These are phyloP conservation scores for Diabrotica virgifera DNA, from an alignment of 1,140 invertebrate genomes.

Conservation along the genomic window DNA sequence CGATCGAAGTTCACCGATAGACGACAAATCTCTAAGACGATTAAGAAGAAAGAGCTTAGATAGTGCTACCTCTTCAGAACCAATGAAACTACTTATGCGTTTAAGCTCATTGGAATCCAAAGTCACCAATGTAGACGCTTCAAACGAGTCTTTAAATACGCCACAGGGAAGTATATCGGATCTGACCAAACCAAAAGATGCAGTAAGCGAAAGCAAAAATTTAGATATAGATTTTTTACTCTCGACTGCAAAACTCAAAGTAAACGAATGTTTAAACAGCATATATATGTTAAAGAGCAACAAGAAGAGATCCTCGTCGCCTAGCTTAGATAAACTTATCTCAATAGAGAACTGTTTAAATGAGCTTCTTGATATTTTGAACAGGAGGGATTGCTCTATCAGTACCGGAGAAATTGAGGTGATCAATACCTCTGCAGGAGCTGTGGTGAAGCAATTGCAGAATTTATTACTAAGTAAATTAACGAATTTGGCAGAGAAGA, in stretches of 20 bases:
- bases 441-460: conserved; percentile 63
- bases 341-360: conserved; percentile 59
- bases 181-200: conserved; percentile 31
- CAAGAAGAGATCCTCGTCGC: conserved; percentile 24
- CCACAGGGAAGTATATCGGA: conserved; percentile 47
- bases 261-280: conserved; percentile 39
- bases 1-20: conserved; percentile 46
- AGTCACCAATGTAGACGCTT: conserved; percentile 59
- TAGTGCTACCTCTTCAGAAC: conserved; percentile 70
- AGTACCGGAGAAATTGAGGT: conserved; percentile 50
- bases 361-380: conserved; percentile 56
- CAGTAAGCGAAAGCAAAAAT: conserved; percentile 11
- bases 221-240: conserved; percentile 25
- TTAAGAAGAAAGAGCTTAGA: conserved; percentile 70
- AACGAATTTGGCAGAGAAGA: conserved; percentile 61
- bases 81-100: conserved; percentile 73
- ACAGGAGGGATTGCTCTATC: conserved; percentile 53
- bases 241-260: conserved; percentile 38
- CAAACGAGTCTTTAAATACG: conserved; percentile 53
- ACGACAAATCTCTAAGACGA: conserved; percentile 51
- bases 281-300: conserved; percentile 33
- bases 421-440: conserved; percentile 57
- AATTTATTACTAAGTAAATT: conserved; percentile 64
- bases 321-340: conserved; percentile 45
- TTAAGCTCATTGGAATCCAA: conserved; percentile 71